Evolutionary conservation across 1,140 invertebrate genomes (phyloP).

Genomic region (Macrotrachela quadricornifera): DNA sequence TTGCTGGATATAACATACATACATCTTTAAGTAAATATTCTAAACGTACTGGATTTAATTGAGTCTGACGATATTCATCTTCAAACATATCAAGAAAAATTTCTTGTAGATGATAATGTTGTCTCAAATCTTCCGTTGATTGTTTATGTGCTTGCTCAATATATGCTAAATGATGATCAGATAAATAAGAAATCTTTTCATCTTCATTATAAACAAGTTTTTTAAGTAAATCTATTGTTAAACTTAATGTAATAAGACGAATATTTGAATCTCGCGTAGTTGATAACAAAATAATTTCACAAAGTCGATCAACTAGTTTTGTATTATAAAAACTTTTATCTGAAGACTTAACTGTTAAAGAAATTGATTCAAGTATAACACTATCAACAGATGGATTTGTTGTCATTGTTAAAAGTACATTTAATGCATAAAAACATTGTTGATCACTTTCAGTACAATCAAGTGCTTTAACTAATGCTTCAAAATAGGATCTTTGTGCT

Average conservation of each 20-base stretch:
- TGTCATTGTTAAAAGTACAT: too few species aligned
- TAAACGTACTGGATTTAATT: constrained; percentile 15
- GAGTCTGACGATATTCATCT: constrained; percentile 54
- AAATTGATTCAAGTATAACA: too few species aligned
- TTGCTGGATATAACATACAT: constrained; percentile 78
- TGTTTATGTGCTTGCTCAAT: constrained; percentile 60
- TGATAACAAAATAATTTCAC: too few species aligned
- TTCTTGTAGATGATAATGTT: constrained; percentile 82
- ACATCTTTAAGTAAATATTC: constrained; percentile 48
- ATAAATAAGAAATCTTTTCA: constrained; percentile 30
- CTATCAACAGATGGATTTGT: too few species aligned
- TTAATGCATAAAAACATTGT: too few species aligned
- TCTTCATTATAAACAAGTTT: constrained; percentile 30
- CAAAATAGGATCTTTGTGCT: too few species aligned
- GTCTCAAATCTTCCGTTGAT: constrained; percentile 58
- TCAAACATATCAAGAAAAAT: constrained; percentile 98
- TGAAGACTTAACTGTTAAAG: too few species aligned
- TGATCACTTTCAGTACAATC: too few species aligned
- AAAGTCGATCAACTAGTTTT: too few species aligned
- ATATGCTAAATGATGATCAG: constrained; percentile 42
- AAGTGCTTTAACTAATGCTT: too few species aligned
- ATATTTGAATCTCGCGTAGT: constrained; percentile 34
- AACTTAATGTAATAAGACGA: constrained; percentile 68
- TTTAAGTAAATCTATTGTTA: constrained; percentile 54
- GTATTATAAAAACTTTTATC: too few species aligned